Evolutionary conservation across 2,797 vertebrate species (phyloP), one percentile per base, ranked within the genome.

Genomic region (Gastrophryne carolinensis): DNA sequence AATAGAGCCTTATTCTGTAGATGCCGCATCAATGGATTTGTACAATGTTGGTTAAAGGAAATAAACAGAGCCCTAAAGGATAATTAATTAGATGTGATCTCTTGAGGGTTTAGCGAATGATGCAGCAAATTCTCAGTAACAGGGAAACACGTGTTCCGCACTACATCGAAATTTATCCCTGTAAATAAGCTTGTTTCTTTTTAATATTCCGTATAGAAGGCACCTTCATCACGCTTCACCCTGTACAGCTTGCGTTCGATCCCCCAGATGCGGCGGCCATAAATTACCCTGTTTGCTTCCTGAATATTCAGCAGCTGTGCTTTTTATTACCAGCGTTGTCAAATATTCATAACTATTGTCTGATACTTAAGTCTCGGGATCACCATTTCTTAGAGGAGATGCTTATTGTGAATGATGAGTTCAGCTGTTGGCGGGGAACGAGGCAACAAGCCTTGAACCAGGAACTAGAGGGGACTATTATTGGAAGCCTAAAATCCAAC

Each of bases 261-360:
- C 65, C 65, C 17, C 65, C 50, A 5, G 65, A 39, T 49, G 1
- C 34, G 24, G 50, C n/a, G 1, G 23, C 65, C 56, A 41, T 68
- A 71, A 49, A 71, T 71, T 50, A 27, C 54, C 3, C 13, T 34
- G 68, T 71, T 39, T 49, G 56, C 26, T 35, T 5, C 21, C 8
- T 30, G 27, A 60, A 60, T 60, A 71, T 71, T 71, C 56, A 60
- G 41, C 68, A 71, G 54, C 29, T 60, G 67, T 23, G 57, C 56
- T 9, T 50, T 71, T 71, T 71, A 71, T 71, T 60, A 71, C 37
- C 39, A 32, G 44, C 68, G n/a, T 60, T 17, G 60, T 71, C 56
- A 71, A 50, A 71, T 60, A 71, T 71, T 71, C 68, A 71, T 47
- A 24, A 58, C 17, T 29, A 61, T 71, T 60, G 54, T 49, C 49